Base-by-base conservation (phyloP, 1,140 invertebrate genomes). In the Drosophila tsacasi region DNA sequence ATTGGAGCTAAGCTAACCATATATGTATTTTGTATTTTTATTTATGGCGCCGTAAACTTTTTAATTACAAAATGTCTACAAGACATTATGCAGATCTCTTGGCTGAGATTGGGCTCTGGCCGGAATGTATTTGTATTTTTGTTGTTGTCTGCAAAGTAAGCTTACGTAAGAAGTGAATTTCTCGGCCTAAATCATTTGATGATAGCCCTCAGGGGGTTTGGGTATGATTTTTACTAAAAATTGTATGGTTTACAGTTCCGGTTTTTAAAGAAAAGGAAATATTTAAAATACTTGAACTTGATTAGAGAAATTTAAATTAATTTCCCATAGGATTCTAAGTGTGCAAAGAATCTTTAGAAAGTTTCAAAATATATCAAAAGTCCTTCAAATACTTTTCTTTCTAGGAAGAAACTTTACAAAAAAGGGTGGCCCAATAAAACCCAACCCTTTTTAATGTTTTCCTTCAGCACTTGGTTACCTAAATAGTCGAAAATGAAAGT, bases 1-100 rank as follows among this genome's bases (percentile, higher is more conserved):
- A 69, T 44, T 71, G 66, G 21, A 37, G 6, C 30, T 6, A 17
- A 23, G 32, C 54, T 2, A 42, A 40, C 62, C 61, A 64, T 46
- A 71, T 60, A 58, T 60, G 40, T 37, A 23, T 23, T 42, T 59
- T 47, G 21, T 57, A 78, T 52, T 78, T 78, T 83, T 74, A 83
- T 87, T 80, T 80, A 87, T 82, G 76, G 67, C 67, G 68, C 64
- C 65, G 84, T 87, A 74, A 80, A 83, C 63, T 89, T 80, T 81
- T 83, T 81, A 83, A 87, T 83, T 89, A 83, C 79, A 87, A 86
- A 57, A 86, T 89, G 80, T 76, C 71, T 64, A 86, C 83, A 86
- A 86, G 84, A 86, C 81, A 73, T 67, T 85, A 83, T 85, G 67
- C 63, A 83, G 77, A 83, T 84, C 39, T 57, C 62, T 57, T 44